These are phyloP conservation scores for Macaca mulatta DNA, from an alignment of 2,113 vertebrate species.

Conservation along the genomic window DNA sequence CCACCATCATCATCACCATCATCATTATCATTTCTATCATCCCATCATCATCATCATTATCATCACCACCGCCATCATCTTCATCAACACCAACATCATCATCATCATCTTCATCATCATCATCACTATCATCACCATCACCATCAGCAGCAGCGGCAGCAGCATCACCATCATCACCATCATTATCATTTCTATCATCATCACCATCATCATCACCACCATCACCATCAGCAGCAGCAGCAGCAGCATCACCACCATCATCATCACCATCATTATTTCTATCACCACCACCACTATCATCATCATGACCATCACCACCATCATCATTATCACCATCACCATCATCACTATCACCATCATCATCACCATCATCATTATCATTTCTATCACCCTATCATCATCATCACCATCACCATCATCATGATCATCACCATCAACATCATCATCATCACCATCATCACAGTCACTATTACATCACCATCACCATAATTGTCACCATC, in stretches of 20 bases:
- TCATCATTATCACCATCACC: accelerated
- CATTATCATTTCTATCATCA: accelerated
- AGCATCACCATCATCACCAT: accelerated
- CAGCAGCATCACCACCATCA: accelerated
- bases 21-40: not conserved
- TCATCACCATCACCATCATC: accelerated
- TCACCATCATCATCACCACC: accelerated
- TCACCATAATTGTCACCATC: not conserved
- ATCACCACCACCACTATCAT: accelerated
- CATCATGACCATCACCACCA: accelerated
- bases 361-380: too few species aligned
- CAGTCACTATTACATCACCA: not conserved
- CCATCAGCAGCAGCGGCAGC: accelerated
- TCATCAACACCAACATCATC: accelerated
- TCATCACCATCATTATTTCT: too few species aligned
- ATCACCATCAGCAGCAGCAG: not conserved
- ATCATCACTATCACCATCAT: not conserved
- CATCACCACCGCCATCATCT: not conserved
- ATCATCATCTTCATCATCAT: accelerated
- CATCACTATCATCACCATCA: not conserved
- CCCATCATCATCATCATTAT: accelerated
- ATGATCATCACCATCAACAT: not conserved
- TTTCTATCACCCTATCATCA: accelerated
- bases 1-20: not conserved
- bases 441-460: not conserved